Evolutionary conservation across 2,888 invertebrate genomes (phyloP), one percentile per base, ranked within the genome.

Genomic region (Muscina levida): DNA sequence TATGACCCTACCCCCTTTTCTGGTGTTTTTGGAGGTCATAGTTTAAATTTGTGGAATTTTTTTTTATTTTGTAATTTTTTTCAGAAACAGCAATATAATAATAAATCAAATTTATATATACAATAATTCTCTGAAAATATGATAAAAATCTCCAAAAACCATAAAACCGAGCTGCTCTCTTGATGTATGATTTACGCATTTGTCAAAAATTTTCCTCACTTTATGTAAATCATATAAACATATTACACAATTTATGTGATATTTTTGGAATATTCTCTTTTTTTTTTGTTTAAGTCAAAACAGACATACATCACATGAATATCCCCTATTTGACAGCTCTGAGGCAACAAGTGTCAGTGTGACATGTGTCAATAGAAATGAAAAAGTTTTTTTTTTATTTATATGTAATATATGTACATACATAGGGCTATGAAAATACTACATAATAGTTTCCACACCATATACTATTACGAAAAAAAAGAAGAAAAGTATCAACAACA

Each of bases 301-400:
- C 10, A 19, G 19, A 39, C 39, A 42, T 62, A 39, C 42, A 62
- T 62, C 62, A 42, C 39, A 59, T 19, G 22, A 62, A 62, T 22
- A 11, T 15, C 11, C 13, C 5, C 42, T 42, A 17, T 17, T 62
- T 62, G 62, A 62, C 46, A 51, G 19, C 19, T 57, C 22, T 8
- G 3, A 8, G 31, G 31, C 62, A 77, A 67, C 70, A 74, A 71
- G 66, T 66, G 71, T 74, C 79, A 67, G 71, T 53, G 66, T 72
- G 71, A 67, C 75, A 75, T 67, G 67, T 79, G 79, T 62, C 74
- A 75, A 72, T 24, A 17, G 67, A 77, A 68, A 68, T 62, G 68
- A 62, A 26, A 19, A 77, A 57, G 31, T 46, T 39, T 56, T 70
- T 48, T 65, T 42, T 39, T 13, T 53, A 22, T 53, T 24, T 53